Conservation (phyloP, 1,140 invertebrate species). For the Drosophila ironensis region DNA sequence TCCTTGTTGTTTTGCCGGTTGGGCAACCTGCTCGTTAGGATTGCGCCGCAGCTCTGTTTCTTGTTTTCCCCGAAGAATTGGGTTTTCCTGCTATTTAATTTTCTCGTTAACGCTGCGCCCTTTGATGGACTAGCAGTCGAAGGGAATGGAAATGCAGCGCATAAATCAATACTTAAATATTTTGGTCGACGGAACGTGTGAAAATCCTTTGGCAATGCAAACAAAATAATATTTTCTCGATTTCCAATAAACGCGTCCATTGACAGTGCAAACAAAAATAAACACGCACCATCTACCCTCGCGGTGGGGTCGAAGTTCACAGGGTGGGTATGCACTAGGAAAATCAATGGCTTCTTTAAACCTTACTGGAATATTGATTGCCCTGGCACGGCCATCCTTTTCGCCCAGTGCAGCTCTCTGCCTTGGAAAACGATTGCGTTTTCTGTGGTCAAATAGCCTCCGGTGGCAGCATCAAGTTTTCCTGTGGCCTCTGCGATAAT, state of each 20-base stretch:
- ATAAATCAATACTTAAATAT: constrained; percentile 78
- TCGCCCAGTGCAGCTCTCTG: neutral
- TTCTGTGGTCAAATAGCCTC: constrained; percentile 30
- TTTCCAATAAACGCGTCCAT: constrained; percentile 56
- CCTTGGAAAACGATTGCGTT: constrained; percentile 10
- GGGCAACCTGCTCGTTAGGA: constrained; percentile 49
- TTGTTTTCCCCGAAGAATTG: constrained; percentile 5
- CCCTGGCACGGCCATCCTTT: too few species aligned
- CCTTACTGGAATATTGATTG: neutral
- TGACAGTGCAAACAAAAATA: constrained; percentile 49
- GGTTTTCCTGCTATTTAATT: constrained; percentile 37
- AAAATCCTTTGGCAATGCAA: constrained; percentile 72
- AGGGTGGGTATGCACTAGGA: neutral
- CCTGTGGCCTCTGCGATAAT: constrained; percentile 7
- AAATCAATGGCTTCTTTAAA: neutral
- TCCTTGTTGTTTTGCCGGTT: constrained; percentile 31
- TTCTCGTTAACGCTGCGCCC: constrained; percentile 61
- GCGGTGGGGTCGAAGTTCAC: neutral
- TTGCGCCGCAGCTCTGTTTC: neutral
- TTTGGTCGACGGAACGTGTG: constrained; percentile 57
- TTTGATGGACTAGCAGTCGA: constrained; percentile 50
- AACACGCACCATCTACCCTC: constrained; percentile 18
- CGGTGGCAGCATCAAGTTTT: constrained; percentile 23
- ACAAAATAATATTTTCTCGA: constrained; percentile 67
- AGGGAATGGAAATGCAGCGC: constrained; percentile 19